Evolutionary conservation across 2,888 invertebrate species (phyloP).

Genomic region (Trisateles emortualis): DNA sequence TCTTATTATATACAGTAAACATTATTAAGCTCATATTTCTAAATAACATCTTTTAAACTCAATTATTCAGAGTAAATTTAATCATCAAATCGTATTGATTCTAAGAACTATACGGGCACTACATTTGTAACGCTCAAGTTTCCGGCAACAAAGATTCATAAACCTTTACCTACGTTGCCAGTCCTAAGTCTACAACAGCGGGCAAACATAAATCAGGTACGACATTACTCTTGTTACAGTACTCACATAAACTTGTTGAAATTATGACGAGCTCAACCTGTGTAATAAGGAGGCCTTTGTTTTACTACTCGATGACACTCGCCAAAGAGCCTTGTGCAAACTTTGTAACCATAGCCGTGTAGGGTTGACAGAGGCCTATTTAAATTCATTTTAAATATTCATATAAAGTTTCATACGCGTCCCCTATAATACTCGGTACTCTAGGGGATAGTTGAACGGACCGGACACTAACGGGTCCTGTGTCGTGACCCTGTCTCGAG

Average conservation of each 20-base stretch:
- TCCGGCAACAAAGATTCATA: conserved; percentile 45
- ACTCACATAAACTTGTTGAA: conserved; percentile 54
- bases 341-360: conserved; percentile 32
- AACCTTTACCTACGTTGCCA: conserved; percentile 34
- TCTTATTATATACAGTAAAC: no score
- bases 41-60: not conserved
- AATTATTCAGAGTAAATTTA: not conserved
- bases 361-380: conserved; percentile 27
- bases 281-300: conserved; percentile 51
- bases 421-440: conserved; percentile 10
- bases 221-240: conserved; percentile 49
- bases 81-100: conserved; percentile 12
- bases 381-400: conserved; percentile 24
- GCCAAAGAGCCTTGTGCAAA: conserved; percentile 33
- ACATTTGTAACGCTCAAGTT: conserved; percentile 32
- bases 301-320: conserved; percentile 57
- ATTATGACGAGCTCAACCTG: conserved; percentile 55
- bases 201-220: conserved; percentile 51
- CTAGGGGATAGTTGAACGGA: conserved; percentile 11
- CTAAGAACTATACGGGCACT: conserved; percentile 14
- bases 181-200: conserved; percentile 48
- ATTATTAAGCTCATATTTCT: no score
- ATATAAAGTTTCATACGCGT: conserved; percentile 15
- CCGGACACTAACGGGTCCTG: conserved; percentile 6
- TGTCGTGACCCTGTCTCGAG: conserved; percentile 7